Evolutionary conservation across 2,888 invertebrate species (phyloP).

Genomic region (Crioceris asparagi): DNA sequence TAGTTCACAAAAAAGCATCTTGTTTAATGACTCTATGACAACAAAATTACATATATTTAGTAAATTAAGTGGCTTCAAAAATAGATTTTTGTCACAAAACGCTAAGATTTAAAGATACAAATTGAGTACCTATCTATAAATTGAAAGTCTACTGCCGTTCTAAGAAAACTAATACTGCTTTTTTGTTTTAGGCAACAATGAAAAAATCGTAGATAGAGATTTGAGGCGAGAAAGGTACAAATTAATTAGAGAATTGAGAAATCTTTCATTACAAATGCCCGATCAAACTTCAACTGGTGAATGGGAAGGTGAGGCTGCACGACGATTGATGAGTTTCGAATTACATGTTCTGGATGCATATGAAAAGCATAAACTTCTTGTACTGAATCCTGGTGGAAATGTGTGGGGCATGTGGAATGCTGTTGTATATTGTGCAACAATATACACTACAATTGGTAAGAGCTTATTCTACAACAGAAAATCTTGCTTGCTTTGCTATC

Average conservation of each 20-base stretch:
- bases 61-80: no score
- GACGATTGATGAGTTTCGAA: slow-evolving; percentile 46
- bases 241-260: slow-evolving; percentile 28
- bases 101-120: no score
- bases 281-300: slow-evolving; percentile 28
- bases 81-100: no score
- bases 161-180: no score
- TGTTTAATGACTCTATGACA: no score
- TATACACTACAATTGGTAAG: slow-evolving; percentile 84
- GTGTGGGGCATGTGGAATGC: slow-evolving; percentile 80
- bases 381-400: slow-evolving; percentile 36
- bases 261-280: slow-evolving; percentile 27
- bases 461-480: no score
- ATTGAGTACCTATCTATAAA: no score
- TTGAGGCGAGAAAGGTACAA: slow-evolving; percentile 26
- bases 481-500: no score
- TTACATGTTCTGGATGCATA: slow-evolving; percentile 31
- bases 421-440: slow-evolving; percentile 77
- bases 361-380: slow-evolving; percentile 26
- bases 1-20: no score
- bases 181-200: slow-evolving; percentile 25
- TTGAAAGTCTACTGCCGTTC: no score
- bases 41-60: no score
- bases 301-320: slow-evolving; percentile 43
- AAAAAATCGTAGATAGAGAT: slow-evolving; percentile 26